These are phyloP conservation scores for Cavia aperea DNA, from an alignment of 2,113 vertebrate genomes.

Conservation along the genomic window DNA sequence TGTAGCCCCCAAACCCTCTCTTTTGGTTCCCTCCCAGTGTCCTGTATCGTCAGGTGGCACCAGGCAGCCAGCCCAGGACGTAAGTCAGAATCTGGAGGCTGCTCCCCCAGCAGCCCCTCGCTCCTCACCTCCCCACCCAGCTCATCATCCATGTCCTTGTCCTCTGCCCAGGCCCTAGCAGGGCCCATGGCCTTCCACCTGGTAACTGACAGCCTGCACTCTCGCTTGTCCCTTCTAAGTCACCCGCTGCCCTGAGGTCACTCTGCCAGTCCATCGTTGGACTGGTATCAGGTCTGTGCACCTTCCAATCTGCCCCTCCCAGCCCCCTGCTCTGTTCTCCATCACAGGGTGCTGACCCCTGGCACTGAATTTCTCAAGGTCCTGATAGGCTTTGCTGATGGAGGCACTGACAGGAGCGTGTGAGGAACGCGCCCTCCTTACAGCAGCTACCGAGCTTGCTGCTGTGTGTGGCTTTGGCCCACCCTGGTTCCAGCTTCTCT, in stretches of 20 bases:
- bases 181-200: background rate
- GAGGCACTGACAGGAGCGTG: background rate
- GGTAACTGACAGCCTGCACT: background rate
- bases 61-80: background rate
- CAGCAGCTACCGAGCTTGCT: background rate
- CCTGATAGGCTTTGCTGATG: background rate
- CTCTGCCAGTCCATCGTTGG: background rate
- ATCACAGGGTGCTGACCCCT: background rate
- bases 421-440: background rate
- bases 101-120: background rate
- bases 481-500: background rate
- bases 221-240: background rate
- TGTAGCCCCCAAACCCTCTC: background rate
- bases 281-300: background rate
- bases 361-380: background rate
- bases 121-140: no score
- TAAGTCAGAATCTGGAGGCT: background rate
- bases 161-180: rapidly evolving
- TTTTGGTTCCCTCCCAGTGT: background rate
- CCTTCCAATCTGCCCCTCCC: background rate
- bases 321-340: background rate
- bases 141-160: no score
- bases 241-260: background rate
- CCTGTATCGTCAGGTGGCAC: background rate
- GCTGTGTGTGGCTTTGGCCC: background rate